Evolutionary conservation across 2,888 invertebrate genomes (phyloP), one percentile per base, ranked within the genome.

Genomic region (Agrochola litura): DNA sequence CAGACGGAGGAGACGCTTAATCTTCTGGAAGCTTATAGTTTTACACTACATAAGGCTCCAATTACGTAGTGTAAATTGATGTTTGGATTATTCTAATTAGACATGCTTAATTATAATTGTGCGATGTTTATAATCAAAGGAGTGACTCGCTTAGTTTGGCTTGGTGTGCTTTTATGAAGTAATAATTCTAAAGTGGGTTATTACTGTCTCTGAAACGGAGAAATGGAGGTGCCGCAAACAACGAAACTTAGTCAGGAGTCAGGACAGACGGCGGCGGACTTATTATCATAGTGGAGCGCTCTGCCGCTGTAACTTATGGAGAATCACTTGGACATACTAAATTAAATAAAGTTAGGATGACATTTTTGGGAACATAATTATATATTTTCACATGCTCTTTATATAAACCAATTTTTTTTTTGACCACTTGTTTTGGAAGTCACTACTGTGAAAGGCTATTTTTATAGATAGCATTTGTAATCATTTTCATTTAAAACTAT

Each of bases 211-310:
- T 5, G 70, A 65, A 30, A 70, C 56, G 66, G 79, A 81, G 86
- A 81, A 82, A 85, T 87, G 86, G 87, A 88, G 87, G 88, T 88
- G 86, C 78, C 75, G 63, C 88, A 86, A 86, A 83, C 85, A 85
- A 83, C 72, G 83, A 79, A 88, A 88, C 69, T 88, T 87, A 81
- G 66, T 58, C 69, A 85, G 73, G 60, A 75, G 66, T 58, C 69
- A 85, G 73, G 60, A 75, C 80, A 78, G 82, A 67, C 76, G 73
- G 79, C 73, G 69, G 69, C 49, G 69, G 74, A 75, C 79, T 86
- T 86, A 84, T 84, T 83, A 83, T 70, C 82, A 83, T 72, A 82
- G 77, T 77, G 71, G 71, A 16, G 64, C 77, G 52, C 63, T 69
- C 41, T 73, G 69, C 63, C 67, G 63, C 64, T 58, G 43, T 74